Conservation (phyloP, 1,140 invertebrate species). For the Parasteatoda tepidariorum region DNA sequence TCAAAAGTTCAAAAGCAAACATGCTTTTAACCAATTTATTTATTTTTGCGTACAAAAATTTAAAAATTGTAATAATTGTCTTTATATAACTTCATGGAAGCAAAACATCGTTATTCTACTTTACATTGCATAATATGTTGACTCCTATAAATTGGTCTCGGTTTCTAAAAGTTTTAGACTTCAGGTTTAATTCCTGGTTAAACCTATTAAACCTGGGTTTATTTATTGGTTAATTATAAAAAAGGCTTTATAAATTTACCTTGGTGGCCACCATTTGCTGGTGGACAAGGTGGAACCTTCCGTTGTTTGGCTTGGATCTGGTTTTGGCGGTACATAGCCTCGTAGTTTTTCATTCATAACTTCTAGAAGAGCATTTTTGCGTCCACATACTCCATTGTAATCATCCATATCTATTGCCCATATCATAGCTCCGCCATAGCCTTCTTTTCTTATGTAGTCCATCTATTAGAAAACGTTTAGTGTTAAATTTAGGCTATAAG, state of each 20-base stretch:
- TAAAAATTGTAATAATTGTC: too few relatives aligned
- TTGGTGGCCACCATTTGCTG: conserved; percentile 58
- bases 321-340: conserved; percentile 77
- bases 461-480: conserved; percentile 56
- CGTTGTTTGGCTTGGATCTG: conserved; percentile 54
- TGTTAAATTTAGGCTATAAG: too few relatives aligned
- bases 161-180: too few relatives aligned
- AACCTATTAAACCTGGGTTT: too few relatives aligned
- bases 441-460: conserved; percentile 66
- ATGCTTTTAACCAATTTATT: too few relatives aligned
- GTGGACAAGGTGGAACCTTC: conserved; percentile 53
- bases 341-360: conserved; percentile 83
- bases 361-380: conserved; percentile 64
- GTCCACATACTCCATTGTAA: conserved; percentile 63
- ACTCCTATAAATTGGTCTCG: too few relatives aligned
- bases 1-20: too few relatives aligned
- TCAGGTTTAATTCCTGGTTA: too few relatives aligned
- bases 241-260: neutral
- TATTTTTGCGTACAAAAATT: too few relatives aligned
- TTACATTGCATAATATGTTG: too few relatives aligned
- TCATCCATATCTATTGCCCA: conserved; percentile 70
- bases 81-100: too few relatives aligned
- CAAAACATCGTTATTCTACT: too few relatives aligned
- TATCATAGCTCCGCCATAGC: conserved; percentile 69
- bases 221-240: neutral